Evolutionary conservation across 1,140 invertebrate species (phyloP), one percentile per base, ranked within the genome.

Genomic region (Gonatopus flavifemur): DNA sequence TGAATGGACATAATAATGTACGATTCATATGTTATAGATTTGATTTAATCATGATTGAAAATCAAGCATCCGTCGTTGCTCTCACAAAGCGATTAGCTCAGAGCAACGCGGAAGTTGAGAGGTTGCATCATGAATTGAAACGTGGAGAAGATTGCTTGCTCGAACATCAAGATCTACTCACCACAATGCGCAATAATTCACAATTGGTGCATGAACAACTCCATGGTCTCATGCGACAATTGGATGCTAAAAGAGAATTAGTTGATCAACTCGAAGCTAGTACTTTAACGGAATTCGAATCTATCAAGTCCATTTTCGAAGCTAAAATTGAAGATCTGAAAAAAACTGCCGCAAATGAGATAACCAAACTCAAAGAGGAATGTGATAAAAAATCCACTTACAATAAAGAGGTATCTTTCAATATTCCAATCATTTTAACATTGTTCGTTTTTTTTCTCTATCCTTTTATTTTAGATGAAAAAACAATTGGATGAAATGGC

Each of bases 11-110:
- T 31, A 16, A 16, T 32, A 3, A 22, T 18, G 15, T n/a, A 24
- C 20, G 12, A 21, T 30, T 38, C 31, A 4, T 15, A 38, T 41
- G 10, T 8, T 52, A 46, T 39, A 72, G 70, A 24, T 70, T 76
- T 35, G 71, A 77, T 21, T 55, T 77, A 5, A 59, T 75, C 16
- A 77, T 73, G 67, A 53, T 66, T 0, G 75, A 77, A 51, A 77
- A 77, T 62, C 70, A 76, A 52, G 69, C 72, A 28, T 69, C 73
- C 0, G 65, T 77, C 31, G 62, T 59, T 25, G 74, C 73, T 0
- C 48, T 77, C 4, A 61, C 63, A 15, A 52, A 64, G 36, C 57
- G 70, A 37, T 43, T 77, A 5, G 62, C 57, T 1, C 67, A 77
- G 44, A 76, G 72, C 41, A 63, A 70, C 16, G 55, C 60, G 3